Conservation (phyloP, 1,140 invertebrate genomes). For the Eumaeus atala region DNA sequence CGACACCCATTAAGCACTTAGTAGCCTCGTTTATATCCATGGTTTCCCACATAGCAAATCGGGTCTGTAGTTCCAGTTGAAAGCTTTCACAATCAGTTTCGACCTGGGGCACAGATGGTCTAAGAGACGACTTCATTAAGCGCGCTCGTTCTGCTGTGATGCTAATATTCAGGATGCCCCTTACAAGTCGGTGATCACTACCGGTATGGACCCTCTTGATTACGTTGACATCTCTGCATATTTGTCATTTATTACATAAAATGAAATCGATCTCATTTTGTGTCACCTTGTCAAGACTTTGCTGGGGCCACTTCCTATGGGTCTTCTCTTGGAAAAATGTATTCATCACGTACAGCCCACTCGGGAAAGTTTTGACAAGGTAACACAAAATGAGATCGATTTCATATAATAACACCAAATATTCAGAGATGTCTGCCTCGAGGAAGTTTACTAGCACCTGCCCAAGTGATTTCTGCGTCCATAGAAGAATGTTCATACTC, state of each 20-base stretch:
- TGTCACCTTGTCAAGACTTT: conserved; percentile 18
- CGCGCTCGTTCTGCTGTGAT: not conserved
- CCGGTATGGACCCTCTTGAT: conserved; percentile 26
- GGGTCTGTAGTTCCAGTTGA: not conserved
- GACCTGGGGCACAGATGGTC: not conserved
- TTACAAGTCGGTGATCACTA: conserved; percentile 20
- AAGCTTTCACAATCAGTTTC: not conserved
- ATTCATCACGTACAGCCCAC: conserved; percentile 4
- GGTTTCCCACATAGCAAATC: conserved; percentile 13
- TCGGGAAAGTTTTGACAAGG: too few relatives aligned
- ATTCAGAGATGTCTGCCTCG: not conserved
- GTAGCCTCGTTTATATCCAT: not conserved
- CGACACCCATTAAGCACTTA: not conserved
- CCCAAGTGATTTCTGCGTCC: conserved; percentile 9
- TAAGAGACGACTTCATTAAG: conserved; percentile 10
- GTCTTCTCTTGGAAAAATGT: conserved; percentile 18
- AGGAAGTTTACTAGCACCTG: conserved; percentile 17
- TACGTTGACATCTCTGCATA: conserved; percentile 29
- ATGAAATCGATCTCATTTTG: conserved; percentile 35
- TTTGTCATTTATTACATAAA: too few relatives aligned
- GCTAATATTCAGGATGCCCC: conserved; percentile 12
- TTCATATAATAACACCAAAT: too few relatives aligned
- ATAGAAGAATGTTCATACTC: too few relatives aligned
- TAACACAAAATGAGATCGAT: too few relatives aligned
- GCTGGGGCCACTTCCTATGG: conserved; percentile 28